Evolutionary conservation across 2,113 vertebrate genomes (phyloP), one percentile per base, ranked within the genome.

Genomic region (Istiophorus platypterus): DNA sequence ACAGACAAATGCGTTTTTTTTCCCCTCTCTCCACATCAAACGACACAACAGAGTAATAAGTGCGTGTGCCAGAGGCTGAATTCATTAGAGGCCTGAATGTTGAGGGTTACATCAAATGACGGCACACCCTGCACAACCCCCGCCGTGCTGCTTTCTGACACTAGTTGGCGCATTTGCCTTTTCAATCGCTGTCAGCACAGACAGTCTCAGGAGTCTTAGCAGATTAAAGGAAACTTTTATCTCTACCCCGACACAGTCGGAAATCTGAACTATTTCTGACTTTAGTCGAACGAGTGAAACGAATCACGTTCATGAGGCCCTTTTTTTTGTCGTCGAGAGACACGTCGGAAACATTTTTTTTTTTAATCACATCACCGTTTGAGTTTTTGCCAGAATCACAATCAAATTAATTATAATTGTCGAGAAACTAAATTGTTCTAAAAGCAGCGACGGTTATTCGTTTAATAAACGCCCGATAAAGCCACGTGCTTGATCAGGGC

Each of bases 141-240:
- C 56, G 91, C 75, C 78, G 78, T 93, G 84, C 88, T 54, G 47
- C 70, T 77, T 81, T 88, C 79, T 74, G 90, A 90, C 95, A 81
- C 95, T 96, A 95, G 95, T 96, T 92, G 94, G 95, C 95, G 95
- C 93, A 82, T 96, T 93, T 95, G 94, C 80, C 93, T 93, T 95
- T 95, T 93, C 81, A 94, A 94, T 92, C 51, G 56, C 65, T 75
- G 80, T 61, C 82, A 71, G 70, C 61, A 58, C 68, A 54, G 77
- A 64, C 81, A 18, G 80, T 34, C 59, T 22, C 81, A 84, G 72
- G 84, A n/a, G n/a, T n/a, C n/a, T n/a, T n/a, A n/a, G 31, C 82
- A 82, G 86, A 89, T 78, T 34, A 45, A 66, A 76, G 27, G 49
- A 57, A 79, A 76, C 62, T 76, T 88, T 74, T 24, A 82, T 83